phyloP scores from a whole-genome alignment of 2,888 invertebrate genomes.

The Tanaodytes sp. region DNA sequence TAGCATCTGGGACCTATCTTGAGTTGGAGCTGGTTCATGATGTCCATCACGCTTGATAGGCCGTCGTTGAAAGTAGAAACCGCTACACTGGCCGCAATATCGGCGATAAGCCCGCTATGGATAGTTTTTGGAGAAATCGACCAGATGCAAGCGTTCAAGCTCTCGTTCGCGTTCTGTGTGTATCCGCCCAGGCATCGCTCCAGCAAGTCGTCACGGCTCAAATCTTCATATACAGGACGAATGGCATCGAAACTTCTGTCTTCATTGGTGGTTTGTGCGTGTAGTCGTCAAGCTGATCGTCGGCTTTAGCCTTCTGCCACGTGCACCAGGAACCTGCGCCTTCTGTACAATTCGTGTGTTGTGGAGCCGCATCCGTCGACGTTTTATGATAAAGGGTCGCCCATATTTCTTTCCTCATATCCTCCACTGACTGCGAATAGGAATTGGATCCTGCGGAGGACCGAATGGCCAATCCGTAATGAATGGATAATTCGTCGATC shows the following conservation, averaged over 20 bases:
- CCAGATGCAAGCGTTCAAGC: constrained; percentile 3
- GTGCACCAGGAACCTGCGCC: constrained; percentile 4
- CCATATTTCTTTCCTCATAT: constrained; percentile 11
- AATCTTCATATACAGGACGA: constrained; percentile 21
- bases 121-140: background rate
- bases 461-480: constrained; percentile 8
- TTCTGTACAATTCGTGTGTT: constrained; percentile 36
- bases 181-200: constrained; percentile 34
- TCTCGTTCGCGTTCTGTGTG: constrained; percentile 3
- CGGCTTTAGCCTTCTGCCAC: constrained; percentile 6
- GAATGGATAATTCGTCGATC: constrained; percentile 20
- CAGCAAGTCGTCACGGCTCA: constrained; percentile 24
- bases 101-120: constrained; percentile 1
- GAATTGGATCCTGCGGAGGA: too few relatives aligned
- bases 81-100: constrained; percentile 9
- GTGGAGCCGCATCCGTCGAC: constrained; percentile 41
- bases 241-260: constrained; percentile 7
- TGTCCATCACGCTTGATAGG: constrained; percentile 13
- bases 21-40: constrained; percentile 10
- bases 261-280: constrained; percentile 12
- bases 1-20: constrained; percentile 1
- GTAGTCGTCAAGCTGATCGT: background rate
- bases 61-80: constrained; percentile 2
- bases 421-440: background rate
- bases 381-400: constrained; percentile 33